phyloP scores from a whole-genome alignment of 2,113 vertebrate species.

The Dascyllus trimaculatus region DNA sequence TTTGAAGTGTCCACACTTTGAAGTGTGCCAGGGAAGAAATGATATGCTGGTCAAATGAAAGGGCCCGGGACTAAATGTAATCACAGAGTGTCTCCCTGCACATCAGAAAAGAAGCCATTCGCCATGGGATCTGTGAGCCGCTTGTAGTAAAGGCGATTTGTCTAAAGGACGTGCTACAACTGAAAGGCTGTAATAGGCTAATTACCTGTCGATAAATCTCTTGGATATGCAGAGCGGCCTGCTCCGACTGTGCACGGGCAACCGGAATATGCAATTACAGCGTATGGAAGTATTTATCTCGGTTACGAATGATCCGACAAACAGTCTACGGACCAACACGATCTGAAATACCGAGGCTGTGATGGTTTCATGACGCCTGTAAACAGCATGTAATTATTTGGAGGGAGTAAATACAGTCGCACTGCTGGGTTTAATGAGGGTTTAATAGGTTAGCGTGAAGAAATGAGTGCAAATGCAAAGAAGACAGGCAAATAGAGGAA shows the following conservation, averaged over 20 bases:
- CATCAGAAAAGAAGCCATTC: slow-evolving; percentile 76
- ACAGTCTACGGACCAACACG: neutral
- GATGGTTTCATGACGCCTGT: slow-evolving; percentile 17
- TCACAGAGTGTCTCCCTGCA: slow-evolving; percentile 72
- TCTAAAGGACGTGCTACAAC: slow-evolving; percentile 63
- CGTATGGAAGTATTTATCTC: slow-evolving; percentile 33
- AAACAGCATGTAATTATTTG: neutral
- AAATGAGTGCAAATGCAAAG: no score
- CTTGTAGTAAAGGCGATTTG: slow-evolving; percentile 64
- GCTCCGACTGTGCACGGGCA: slow-evolving; percentile 4
- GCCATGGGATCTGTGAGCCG: slow-evolving; percentile 60
- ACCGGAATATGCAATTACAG: slow-evolving; percentile 35
- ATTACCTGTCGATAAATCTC: slow-evolving; percentile 66
- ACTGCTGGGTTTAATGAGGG: neutral
- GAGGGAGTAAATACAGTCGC: neutral
- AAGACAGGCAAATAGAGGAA: no score
- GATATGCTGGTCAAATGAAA: slow-evolving; percentile 82
- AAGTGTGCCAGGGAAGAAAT: slow-evolving; percentile 77
- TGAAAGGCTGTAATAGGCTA: slow-evolving; percentile 76
- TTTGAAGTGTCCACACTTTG: slow-evolving; percentile 81
- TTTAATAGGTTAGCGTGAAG: neutral
- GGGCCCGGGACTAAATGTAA: slow-evolving; percentile 72
- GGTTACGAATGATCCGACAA: slow-evolving; percentile 25
- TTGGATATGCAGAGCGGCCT: slow-evolving; percentile 54
- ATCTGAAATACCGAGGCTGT: neutral